phyloP scores from a whole-genome alignment of 2,888 invertebrate species.

The Sarcophaga subvicina region DNA sequence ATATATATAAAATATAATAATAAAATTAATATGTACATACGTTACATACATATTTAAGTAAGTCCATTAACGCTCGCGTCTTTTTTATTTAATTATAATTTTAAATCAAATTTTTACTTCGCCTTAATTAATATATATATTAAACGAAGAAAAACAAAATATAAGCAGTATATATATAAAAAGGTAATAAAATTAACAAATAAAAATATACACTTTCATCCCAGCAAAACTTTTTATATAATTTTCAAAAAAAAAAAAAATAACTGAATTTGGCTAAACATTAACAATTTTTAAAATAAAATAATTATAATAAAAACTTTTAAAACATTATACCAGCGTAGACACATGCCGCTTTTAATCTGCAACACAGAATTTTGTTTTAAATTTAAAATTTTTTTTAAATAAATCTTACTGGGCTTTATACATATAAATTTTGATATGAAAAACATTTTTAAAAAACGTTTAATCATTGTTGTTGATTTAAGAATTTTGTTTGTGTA shows the following conservation, averaged over 20 bases:
- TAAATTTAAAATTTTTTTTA: not conserved
- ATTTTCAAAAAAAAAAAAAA: not conserved
- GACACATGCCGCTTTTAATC: no score
- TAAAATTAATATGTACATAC: not conserved
- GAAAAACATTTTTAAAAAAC: slow-evolving; percentile 2
- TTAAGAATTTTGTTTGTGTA: slow-evolving; percentile 8
- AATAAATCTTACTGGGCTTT: not conserved
- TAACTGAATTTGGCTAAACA: no score
- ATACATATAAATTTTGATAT: not conserved
- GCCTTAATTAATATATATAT: not conserved
- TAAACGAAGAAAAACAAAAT: not conserved
- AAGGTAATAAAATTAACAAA: not conserved
- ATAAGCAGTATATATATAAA: not conserved
- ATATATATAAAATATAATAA: not conserved
- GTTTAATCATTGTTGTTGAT: slow-evolving; percentile 27
- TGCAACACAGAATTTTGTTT: not conserved
- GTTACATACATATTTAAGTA: not conserved
- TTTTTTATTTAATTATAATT: no score
- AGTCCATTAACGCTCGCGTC: not conserved
- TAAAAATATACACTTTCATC: not conserved
- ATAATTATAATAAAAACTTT: no score
- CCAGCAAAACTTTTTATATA: not conserved
- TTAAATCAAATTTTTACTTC: no score
- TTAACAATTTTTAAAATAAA: no score
- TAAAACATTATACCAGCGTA: no score